Evolutionary conservation across 2,888 invertebrate species (phyloP).

Genomic region (Drosophila stalkeri): DNA sequence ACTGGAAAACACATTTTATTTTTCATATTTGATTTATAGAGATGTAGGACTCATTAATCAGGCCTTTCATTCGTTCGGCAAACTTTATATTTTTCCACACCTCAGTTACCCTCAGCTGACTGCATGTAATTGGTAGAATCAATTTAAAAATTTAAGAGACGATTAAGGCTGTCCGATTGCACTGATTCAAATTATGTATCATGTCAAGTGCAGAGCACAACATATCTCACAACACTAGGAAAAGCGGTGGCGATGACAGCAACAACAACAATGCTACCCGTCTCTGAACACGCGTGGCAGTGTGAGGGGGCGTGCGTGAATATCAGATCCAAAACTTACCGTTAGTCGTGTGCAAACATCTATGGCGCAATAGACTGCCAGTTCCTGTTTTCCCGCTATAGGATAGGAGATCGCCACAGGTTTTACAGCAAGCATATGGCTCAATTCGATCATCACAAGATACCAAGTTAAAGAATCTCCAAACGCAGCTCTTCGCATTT

Average conservation of each 20-base stretch:
- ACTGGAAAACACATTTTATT: background rate
- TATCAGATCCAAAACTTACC: constrained; percentile 69
- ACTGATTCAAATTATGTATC: background rate
- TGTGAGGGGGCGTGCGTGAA: constrained; percentile 67
- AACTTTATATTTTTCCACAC: background rate
- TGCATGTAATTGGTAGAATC: background rate
- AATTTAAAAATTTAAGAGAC: background rate
- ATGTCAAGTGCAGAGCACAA: constrained; percentile 28
- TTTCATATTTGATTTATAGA: background rate
- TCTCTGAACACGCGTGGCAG: constrained; percentile 71
- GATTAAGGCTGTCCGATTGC: background rate
- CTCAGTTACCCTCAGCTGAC: constrained; percentile 17
- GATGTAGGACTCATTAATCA: background rate
- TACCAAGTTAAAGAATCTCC: constrained; percentile 71
- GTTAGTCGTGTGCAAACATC: constrained; percentile 70
- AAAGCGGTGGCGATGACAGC: constrained; percentile 48
- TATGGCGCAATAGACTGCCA: constrained; percentile 66
- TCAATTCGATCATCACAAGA: constrained; percentile 67
- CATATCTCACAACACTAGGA: constrained; percentile 53
- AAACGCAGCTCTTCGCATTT: constrained; percentile 71
- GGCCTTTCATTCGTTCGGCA: background rate
- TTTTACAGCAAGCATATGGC: constrained; percentile 70
- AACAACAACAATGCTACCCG: constrained; percentile 43
- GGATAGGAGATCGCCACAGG: constrained; percentile 67
- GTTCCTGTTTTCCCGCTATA: constrained; percentile 71